These are phyloP conservation scores for Agrotis exclamationis DNA, from an alignment of 2,888 invertebrate genomes.

Conservation along the genomic window DNA sequence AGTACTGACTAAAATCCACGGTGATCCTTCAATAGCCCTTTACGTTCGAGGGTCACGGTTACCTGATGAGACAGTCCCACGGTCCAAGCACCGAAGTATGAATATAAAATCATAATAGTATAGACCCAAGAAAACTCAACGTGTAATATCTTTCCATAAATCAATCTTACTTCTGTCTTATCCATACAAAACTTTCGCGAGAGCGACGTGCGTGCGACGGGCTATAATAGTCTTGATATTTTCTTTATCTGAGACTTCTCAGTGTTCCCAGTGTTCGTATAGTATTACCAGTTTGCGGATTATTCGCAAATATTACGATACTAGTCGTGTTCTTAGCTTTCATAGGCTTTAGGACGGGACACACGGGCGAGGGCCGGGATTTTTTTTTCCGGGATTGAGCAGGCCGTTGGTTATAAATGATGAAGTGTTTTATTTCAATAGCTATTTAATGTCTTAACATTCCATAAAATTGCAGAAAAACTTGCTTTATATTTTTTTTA, in stretches of 20 bases:
- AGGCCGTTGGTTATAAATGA: not conserved
- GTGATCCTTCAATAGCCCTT: too few species aligned
- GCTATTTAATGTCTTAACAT: too few species aligned
- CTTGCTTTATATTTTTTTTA: too few species aligned
- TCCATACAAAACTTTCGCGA: slow-evolving; percentile 71
- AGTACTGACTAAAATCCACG: too few species aligned
- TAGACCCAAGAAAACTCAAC: too few species aligned
- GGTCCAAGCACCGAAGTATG: too few species aligned
- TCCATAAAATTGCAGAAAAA: too few species aligned
- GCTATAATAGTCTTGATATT: slow-evolving; percentile 90
- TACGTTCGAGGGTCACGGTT: too few species aligned
- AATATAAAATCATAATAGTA: too few species aligned
- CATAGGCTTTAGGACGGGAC: slow-evolving; percentile 63
- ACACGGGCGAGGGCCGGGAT: slow-evolving; percentile 33
- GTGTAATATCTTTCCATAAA: not conserved
- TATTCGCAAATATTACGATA: slow-evolving; percentile 86
- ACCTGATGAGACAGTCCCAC: too few species aligned
- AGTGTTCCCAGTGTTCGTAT: slow-evolving; percentile 78
- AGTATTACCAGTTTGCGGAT: slow-evolving; percentile 89
- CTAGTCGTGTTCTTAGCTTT: slow-evolving; percentile 72
- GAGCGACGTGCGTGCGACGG: slow-evolving; percentile 88
- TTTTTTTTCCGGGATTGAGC: slow-evolving; percentile 20
- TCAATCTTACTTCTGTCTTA: slow-evolving; percentile 23
- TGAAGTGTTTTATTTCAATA: too few species aligned
- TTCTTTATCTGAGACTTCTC: slow-evolving; percentile 87